Evolutionary conservation across 2,888 invertebrate species (phyloP).

Genomic region (Nymphalis urticae): DNA sequence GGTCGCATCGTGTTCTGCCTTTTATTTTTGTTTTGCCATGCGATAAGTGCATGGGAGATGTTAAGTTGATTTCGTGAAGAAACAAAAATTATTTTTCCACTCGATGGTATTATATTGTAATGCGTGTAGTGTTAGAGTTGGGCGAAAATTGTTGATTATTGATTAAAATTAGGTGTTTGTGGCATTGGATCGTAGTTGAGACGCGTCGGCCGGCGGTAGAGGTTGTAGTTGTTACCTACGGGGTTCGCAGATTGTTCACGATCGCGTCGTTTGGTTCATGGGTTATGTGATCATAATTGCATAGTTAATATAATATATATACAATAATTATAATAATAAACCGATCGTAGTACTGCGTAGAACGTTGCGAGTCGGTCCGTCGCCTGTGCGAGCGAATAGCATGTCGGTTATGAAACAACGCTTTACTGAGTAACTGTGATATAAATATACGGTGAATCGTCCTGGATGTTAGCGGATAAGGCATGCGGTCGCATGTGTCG

Average conservation of each 20-base stretch:
- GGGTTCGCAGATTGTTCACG: constrained; percentile 61
- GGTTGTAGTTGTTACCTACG: constrained; percentile 69
- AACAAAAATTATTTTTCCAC: constrained; percentile 81
- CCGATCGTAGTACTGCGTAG: constrained; percentile 37
- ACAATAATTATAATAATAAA: constrained; percentile 43
- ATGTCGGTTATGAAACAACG: constrained; percentile 30
- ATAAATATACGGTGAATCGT: constrained; percentile 60
- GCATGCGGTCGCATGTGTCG: constrained; percentile 36
- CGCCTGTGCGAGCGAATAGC: constrained; percentile 14
- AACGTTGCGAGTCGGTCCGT: constrained; percentile 28
- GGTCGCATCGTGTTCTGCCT: constrained; percentile 56
- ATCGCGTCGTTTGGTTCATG: constrained; percentile 75
- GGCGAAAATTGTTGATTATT: constrained; percentile 82
- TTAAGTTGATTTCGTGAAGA: constrained; percentile 73
- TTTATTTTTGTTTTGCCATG: constrained; percentile 72
- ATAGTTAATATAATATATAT: constrained; percentile 75
- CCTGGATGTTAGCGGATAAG: constrained; percentile 46
- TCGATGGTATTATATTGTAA: constrained; percentile 72
- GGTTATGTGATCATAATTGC: constrained; percentile 78
- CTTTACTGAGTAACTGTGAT: constrained; percentile 47
- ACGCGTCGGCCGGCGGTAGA: constrained; percentile 47
- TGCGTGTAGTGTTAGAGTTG: constrained; percentile 78
- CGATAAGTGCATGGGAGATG: constrained; percentile 63
- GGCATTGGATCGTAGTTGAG: constrained; percentile 71
- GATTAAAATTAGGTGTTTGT: constrained; percentile 79